These are phyloP conservation scores for Amiota minor DNA, from an alignment of 2,888 invertebrate genomes.

Conservation along the genomic window DNA sequence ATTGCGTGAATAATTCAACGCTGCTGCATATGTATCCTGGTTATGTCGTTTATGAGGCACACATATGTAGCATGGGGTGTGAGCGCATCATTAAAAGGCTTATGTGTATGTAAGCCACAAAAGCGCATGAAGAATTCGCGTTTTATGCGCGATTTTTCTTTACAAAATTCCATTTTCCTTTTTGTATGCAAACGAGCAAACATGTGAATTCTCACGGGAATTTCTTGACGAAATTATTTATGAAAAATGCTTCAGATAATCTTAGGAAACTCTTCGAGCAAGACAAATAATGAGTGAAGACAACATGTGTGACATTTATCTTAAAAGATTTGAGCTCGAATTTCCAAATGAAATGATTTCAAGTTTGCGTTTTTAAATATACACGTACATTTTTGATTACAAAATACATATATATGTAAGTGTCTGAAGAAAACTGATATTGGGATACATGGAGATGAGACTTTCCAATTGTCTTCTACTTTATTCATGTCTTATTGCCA, in stretches of 20 bases:
- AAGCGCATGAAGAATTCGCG: background rate
- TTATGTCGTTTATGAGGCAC: conserved; percentile 17
- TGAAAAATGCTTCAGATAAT: conserved; percentile 4
- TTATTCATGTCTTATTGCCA: too few relatives aligned
- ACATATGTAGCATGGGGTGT: background rate
- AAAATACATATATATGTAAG: too few relatives aligned
- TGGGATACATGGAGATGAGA: too few relatives aligned
- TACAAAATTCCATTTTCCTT: background rate
- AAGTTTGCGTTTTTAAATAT: background rate
- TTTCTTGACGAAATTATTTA: conserved; percentile 1
- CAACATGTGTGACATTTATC: conserved; percentile 1
- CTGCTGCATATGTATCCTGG: conserved; percentile 18
- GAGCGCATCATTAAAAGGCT: conserved; percentile 26
- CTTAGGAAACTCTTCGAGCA: background rate
- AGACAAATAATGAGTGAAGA: conserved; percentile 18
- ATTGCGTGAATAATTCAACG: conserved; percentile 24
- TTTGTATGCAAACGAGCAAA: conserved; percentile 20
- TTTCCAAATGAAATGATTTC: background rate
- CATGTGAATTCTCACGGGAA: conserved; percentile 24
- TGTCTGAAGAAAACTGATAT: too few relatives aligned
- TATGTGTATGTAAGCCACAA: background rate
- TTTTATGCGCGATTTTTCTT: conserved; percentile 1
- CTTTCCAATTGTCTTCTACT: too few relatives aligned
- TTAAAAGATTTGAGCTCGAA: too few relatives aligned
- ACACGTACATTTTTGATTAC: too few relatives aligned